These are phyloP conservation scores for Isaurus tuberculatus DNA, from an alignment of 92 coral and sea anemone species.

Conservation along the genomic window DNA sequence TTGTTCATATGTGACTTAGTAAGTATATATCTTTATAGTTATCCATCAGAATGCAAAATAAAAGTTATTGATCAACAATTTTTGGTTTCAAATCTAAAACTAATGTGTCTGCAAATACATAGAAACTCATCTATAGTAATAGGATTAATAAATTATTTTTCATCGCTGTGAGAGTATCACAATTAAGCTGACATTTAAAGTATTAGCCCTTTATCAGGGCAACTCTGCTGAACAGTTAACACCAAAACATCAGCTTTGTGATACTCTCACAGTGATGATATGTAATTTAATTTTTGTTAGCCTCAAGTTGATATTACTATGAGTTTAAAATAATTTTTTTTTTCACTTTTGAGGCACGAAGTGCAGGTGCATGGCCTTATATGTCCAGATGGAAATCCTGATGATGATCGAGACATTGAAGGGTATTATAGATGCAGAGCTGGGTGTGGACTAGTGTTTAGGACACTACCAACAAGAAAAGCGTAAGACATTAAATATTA, in stretches of 20 bases:
- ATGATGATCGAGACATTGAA: neutral
- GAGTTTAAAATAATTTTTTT: no score
- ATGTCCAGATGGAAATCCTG: neutral
- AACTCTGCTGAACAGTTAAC: conserved; percentile 17
- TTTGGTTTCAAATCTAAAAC: conserved; percentile 11
- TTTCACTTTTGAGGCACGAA: neutral
- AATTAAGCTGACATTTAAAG: no score
- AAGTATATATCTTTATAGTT: neutral
- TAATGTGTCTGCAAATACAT: neutral
- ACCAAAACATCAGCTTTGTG: conserved; percentile 9
- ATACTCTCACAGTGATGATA: no score
- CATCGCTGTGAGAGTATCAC: conserved; percentile 1
- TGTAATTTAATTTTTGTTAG: no score
- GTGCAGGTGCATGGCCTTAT: neutral
- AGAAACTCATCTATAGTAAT: neutral
- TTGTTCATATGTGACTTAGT: neutral
- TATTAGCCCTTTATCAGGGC: no score
- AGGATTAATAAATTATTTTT: neutral
- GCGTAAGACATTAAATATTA: neutral
- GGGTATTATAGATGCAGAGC: conserved; percentile 13
- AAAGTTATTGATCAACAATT: conserved; percentile 2
- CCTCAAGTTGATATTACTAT: no score
- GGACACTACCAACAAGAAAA: neutral
- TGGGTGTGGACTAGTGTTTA: neutral
- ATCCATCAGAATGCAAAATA: conserved; percentile 6